Percentiles rank a stretch among this genome's conserved stretches.
These are phyloP conservation scores for Tragelaphus scriptus DNA, from an alignment of 2,113 vertebrate species.

Conservation along the genomic window DNA sequence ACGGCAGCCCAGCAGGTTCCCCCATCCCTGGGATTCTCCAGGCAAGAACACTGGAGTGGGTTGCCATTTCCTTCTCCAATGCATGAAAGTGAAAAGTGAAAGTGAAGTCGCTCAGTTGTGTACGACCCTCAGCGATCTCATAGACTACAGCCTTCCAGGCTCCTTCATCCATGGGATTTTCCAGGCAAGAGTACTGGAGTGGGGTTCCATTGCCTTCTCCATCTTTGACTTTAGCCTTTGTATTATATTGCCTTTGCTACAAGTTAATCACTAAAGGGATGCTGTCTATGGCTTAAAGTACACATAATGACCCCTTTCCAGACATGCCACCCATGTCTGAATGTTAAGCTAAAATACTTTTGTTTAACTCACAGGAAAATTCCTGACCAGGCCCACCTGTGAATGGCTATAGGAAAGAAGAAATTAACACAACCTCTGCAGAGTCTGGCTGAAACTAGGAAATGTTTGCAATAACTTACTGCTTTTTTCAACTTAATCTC, in stretches of 20 bases:
- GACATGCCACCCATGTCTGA: not conserved
- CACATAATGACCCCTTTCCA: not conserved
- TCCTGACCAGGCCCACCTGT: not conserved
- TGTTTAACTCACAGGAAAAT: not conserved
- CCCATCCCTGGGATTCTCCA: too few species aligned
- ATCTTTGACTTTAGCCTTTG: not conserved
- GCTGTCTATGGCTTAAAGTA: not conserved
- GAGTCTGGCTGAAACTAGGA: not conserved
- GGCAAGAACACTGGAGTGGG: too few species aligned
- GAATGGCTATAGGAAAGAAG: not conserved
- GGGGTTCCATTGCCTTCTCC: too few species aligned
- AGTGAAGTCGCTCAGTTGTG: too few species aligned
- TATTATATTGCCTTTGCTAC: not conserved
- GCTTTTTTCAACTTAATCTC: not conserved
- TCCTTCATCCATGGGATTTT: too few species aligned
- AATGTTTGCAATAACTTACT: not conserved
- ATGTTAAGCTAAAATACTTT: not conserved
- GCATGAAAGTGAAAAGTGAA: too few species aligned
- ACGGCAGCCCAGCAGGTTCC: too few species aligned
- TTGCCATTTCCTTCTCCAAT: too few species aligned
- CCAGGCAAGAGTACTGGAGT: too few species aligned
- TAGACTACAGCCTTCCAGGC: too few species aligned
- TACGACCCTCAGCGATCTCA: fast-evolving
- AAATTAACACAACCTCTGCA: not conserved
- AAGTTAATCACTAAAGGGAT: not conserved